These are phyloP conservation scores for Synergus japonicus DNA, from an alignment of 2,888 invertebrate genomes.

Conservation along the genomic window DNA sequence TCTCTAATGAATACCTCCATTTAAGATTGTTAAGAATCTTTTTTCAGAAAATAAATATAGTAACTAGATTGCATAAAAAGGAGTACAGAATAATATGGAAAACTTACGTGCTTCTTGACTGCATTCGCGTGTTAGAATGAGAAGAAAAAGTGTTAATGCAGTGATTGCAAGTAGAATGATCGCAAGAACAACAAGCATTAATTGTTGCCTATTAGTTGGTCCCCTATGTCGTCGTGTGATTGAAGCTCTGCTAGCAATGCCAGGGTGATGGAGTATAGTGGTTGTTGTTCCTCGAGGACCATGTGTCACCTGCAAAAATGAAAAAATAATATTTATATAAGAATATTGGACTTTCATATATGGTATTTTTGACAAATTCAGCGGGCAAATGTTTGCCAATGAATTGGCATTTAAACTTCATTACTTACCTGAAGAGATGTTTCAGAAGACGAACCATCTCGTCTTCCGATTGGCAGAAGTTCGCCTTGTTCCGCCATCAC, in stretches of 20 bases:
- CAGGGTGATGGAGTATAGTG: conserved; percentile 64
- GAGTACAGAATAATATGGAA: neutral
- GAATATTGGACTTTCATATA: neutral
- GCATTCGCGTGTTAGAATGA: conserved; percentile 66
- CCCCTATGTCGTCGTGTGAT: conserved; percentile 66
- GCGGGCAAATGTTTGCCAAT: too few species aligned
- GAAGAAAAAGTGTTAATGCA: conserved; percentile 67
- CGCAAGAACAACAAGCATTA: conserved; percentile 66
- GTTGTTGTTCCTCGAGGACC: conserved; percentile 67
- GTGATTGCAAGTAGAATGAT: conserved; percentile 67
- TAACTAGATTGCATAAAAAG: neutral
- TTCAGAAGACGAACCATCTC: conserved; percentile 60
- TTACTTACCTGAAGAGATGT: conserved; percentile 68
- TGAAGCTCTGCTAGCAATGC: conserved; percentile 61
- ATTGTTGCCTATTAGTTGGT: conserved; percentile 65
- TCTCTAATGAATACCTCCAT: too few species aligned
- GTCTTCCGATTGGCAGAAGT: conserved; percentile 61
- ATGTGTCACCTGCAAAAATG: conserved; percentile 66
- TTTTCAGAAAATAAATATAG: too few species aligned
- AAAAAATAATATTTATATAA: neutral
- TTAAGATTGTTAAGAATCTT: too few species aligned
- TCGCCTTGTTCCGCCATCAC: conserved; percentile 68
- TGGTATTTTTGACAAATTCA: neutral
- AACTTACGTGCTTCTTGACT: conserved; percentile 67
- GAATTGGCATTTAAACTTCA: neutral